Base-by-base conservation (phyloP, 2,888 invertebrate species). In the Pristionchus mayeri region DNA sequence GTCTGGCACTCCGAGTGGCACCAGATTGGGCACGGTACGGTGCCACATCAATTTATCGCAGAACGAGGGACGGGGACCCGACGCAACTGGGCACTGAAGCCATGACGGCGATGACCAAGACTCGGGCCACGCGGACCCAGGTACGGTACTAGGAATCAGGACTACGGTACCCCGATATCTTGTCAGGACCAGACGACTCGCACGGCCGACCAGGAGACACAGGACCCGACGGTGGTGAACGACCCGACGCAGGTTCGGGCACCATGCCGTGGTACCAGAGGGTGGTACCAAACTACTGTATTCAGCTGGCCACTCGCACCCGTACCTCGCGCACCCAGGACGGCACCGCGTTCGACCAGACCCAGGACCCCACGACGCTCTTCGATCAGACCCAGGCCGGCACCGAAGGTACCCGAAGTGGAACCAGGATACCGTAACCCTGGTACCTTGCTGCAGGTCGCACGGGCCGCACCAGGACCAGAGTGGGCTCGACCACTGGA, bases 181-280 rank as follows among this genome's bases (percentile, higher is more conserved):
- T 30, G 11, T 27, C 18, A 67, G 67, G 67, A 67, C 18, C 67
- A 67, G 37, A 67, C 67, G 34, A 67, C 67, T 6, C 67, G 67
- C 67, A 67, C 67, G 37, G 67, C 67, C n/a, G 67, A 67, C 67
- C 67, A 67, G 67, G 67, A 67, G 67, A 67, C 67, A 37, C 67
- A 67, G 67, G 67, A 67, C 2, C 67, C 67, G 7, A 67, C 67
- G 37, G 21, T 67, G 67, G 37, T 67, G 11, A 37, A 37, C 67
- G 67, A 67, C 37, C 67, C 67, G 37, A 67, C 67, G 4, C 67
- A 67, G 67, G 67, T 67, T 30, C 34, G 18, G 67, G n/a, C 18
- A 67, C 21, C 0, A 27, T 57, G 4, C 52, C 18, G 52, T 52
- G n/a, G n/a, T n/a, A n/a, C n/a, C n/a, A n/a, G n/a, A 3, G 67